Evolutionary conservation across 2,113 vertebrate species (phyloP).

Genomic region (Jacana jacana): DNA sequence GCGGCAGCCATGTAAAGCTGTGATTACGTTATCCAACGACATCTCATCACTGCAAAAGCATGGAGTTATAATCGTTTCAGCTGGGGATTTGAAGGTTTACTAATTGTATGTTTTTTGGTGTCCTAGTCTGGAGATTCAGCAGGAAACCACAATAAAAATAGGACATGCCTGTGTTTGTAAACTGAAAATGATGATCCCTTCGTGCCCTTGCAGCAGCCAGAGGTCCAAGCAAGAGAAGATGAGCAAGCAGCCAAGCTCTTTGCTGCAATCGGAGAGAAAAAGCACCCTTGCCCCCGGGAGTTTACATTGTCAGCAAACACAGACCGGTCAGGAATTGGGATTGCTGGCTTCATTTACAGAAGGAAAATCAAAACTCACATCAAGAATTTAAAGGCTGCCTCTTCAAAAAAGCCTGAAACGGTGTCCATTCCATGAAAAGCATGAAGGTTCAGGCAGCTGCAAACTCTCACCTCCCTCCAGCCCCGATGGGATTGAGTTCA

Average conservation of each 20-base stretch:
- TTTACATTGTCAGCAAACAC: slow-evolving; percentile 51
- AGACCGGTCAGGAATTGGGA: not conserved
- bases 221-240: not conserved
- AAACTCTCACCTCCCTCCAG: not conserved
- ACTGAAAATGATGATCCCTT: slow-evolving; percentile 14
- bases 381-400: not conserved
- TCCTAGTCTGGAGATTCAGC: slow-evolving; percentile 31
- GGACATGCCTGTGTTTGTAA: slow-evolving; percentile 53
- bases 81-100: slow-evolving; percentile 40
- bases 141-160: slow-evolving; percentile 51
- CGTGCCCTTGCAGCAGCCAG: slow-evolving; percentile 5
- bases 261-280: not conserved
- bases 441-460: not conserved
- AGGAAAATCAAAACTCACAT: slow-evolving; percentile 13
- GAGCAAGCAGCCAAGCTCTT: not conserved
- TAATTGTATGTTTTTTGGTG: slow-evolving; percentile 20
- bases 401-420: not conserved
- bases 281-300: slow-evolving; percentile 5
- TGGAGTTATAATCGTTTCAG: slow-evolving; percentile 33
- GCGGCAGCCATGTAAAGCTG: slow-evolving; percentile 32
- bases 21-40: slow-evolving; percentile 1
- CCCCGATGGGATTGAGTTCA: not conserved
- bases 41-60: not conserved
- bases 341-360: not conserved
- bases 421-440: not conserved